Evolutionary conservation across 2,888 invertebrate species (phyloP), one percentile per base, ranked within the genome.

Genomic region (Trisateles emortualis): DNA sequence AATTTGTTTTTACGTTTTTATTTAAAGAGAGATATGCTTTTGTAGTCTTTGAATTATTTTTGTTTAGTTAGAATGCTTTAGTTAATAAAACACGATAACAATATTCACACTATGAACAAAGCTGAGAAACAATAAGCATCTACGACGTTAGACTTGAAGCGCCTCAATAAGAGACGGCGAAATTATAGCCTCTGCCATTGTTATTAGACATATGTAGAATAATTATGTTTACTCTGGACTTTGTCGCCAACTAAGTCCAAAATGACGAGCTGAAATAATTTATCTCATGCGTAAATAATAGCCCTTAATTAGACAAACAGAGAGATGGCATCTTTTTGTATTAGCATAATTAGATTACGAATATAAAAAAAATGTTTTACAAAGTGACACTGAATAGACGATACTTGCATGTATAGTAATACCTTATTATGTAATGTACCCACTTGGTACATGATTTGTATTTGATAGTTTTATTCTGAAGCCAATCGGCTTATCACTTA

Each of bases 251-350:
- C 50, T 59, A 54, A 42, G 48, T 58, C 41, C 40, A 17, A 33
- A 77, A 78, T 78, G 76, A 76, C 63, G 66, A 55, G 61, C 61
- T 56, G 59, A 76, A 78, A 79, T 74, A 75, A 79, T 72, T 75
- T 78, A 72, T 72, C 60, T 53, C 43, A 39, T 40, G 55, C 56
- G 68, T 70, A 74, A 76, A 76, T 74, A 76, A 71, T 52, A 56
- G 55, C n/a, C 38, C 35, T 44, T 56, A 59, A 56, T 52, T 54
- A 55, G 24, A 45, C 47, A 47, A 59, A 51, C 38, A 38, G 29
- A 4, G 42, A 57, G 24, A 51, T 43, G 19, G 38, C 42, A 42
- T 41, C 29, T 41, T 41, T 46, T 16, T 48, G 26, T 48, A 11
- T 13, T 57, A 52, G 5, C n/a, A 22, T 2, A 22, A 36, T 42